These are phyloP conservation scores for Pediacus dermestoides DNA, from an alignment of 2,888 invertebrate species.

Conservation along the genomic window DNA sequence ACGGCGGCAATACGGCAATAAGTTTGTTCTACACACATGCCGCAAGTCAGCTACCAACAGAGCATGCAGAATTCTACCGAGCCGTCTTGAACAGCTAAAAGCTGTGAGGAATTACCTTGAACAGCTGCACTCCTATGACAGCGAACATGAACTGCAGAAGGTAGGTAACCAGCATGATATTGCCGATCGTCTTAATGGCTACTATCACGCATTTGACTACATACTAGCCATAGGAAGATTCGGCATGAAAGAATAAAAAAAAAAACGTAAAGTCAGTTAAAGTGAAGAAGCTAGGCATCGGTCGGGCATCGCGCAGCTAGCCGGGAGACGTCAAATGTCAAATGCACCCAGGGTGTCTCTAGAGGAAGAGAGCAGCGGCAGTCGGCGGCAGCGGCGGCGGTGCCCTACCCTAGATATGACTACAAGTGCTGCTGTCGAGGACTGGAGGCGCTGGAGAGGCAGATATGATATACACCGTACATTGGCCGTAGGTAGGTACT, in stretches of 20 bases:
- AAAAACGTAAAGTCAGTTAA: conserved; percentile 41
- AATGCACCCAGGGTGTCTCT: conserved; percentile 48
- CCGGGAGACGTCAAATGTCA: conserved; percentile 45
- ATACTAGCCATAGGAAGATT: conserved; percentile 65
- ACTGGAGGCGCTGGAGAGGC: conserved; percentile 28
- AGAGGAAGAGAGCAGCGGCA: conserved; percentile 17
- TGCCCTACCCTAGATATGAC: conserved; percentile 50
- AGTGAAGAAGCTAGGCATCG: conserved; percentile 31
- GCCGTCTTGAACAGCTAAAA: conserved; percentile 43
- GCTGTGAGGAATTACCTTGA: conserved; percentile 76
- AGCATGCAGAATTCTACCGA: conserved; percentile 46
- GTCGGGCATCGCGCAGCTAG: conserved; percentile 41
- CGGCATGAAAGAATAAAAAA: conserved; percentile 47
- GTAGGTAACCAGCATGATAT: conserved; percentile 99
- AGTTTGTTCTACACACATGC: conserved; percentile 31
- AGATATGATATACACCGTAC: no score
- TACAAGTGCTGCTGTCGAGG: conserved; percentile 44
- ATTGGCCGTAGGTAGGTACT: conserved; percentile 22
- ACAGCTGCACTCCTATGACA: conserved; percentile 99
- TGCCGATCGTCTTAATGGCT: conserved; percentile 98
- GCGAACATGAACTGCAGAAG: conserved; percentile 99
- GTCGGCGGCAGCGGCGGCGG: conserved; percentile 30
- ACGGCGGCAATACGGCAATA: no score
- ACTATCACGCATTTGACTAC: conserved; percentile 99
- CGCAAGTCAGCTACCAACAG: conserved; percentile 40